These are phyloP conservation scores for Anthoptus insignis DNA, from an alignment of 2,888 invertebrate genomes.

Conservation along the genomic window DNA sequence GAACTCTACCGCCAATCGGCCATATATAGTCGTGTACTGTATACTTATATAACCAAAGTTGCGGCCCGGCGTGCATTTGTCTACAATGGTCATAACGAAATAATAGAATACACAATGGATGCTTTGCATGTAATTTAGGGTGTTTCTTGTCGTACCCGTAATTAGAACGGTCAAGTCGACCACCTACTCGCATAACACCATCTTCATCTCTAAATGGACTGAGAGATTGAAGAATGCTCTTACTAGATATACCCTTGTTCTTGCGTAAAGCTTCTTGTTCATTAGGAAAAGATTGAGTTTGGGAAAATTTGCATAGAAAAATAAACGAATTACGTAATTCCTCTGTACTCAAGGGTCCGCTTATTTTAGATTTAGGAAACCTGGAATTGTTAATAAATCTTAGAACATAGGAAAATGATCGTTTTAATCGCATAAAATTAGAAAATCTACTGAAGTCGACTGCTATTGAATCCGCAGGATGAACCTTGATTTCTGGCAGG, in stretches of 20 bases:
- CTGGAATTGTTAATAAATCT: not conserved
- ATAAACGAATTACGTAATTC: not conserved
- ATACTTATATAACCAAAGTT: not conserved
- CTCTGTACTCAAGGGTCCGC: not conserved
- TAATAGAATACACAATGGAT: not conserved
- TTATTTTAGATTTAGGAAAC: not conserved
- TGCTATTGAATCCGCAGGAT: not conserved
- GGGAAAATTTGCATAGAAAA: not conserved
- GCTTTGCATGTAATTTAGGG: not conserved
- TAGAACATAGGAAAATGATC: constrained; percentile 32
- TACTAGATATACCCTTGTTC: not conserved
- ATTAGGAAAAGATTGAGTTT: not conserved
- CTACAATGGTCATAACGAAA: not conserved
- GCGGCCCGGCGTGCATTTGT: not conserved
- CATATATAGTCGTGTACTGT: constrained; percentile 24
- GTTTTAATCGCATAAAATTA: constrained; percentile 23
- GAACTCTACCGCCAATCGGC: constrained; percentile 42
- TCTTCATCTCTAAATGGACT: not conserved
- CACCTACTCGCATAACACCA: not conserved
- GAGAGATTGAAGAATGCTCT: not conserved
- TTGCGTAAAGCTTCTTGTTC: not conserved
- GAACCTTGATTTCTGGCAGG: not conserved
- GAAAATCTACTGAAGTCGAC: constrained; percentile 30
- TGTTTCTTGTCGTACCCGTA: not conserved
- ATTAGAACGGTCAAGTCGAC: not conserved